Conservation (phyloP, 2,888 invertebrate species). For the Agrotis exclamationis region DNA sequence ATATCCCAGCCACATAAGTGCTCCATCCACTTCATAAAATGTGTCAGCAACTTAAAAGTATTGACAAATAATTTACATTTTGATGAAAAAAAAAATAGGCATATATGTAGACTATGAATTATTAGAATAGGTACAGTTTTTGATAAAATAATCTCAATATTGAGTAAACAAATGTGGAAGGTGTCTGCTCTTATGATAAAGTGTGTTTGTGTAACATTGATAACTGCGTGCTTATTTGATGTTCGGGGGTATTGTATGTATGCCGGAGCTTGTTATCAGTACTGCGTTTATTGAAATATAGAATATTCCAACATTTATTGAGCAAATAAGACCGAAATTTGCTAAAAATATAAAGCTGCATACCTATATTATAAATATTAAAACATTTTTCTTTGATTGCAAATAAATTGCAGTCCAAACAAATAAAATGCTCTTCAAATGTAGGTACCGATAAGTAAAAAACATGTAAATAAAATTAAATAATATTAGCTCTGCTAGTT, state of each 20-base stretch:
- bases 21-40: neutral
- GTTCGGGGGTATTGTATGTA: conserved; percentile 30
- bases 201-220: conserved; percentile 69
- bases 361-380: conserved; percentile 3
- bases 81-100: too few relatives aligned
- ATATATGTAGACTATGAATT: neutral
- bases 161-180: conserved; percentile 62
- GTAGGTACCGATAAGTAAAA: conserved; percentile 3
- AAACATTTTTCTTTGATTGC: neutral
- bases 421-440: neutral
- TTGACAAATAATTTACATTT: neutral
- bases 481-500: neutral
- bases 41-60: neutral
- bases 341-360: neutral
- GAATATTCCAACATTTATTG: neutral
- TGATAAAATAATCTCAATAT: conserved; percentile 49
- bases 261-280: conserved; percentile 33
- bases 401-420: conserved; percentile 10
- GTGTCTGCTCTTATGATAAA: conserved; percentile 70
- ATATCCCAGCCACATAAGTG: neutral
- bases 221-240: conserved; percentile 63
- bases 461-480: neutral
- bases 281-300: conserved; percentile 13
- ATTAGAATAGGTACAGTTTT: neutral
- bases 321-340: conserved; percentile 2